Evolutionary conservation across 2,888 invertebrate species (phyloP).

Genomic region (Agrilus mali): DNA sequence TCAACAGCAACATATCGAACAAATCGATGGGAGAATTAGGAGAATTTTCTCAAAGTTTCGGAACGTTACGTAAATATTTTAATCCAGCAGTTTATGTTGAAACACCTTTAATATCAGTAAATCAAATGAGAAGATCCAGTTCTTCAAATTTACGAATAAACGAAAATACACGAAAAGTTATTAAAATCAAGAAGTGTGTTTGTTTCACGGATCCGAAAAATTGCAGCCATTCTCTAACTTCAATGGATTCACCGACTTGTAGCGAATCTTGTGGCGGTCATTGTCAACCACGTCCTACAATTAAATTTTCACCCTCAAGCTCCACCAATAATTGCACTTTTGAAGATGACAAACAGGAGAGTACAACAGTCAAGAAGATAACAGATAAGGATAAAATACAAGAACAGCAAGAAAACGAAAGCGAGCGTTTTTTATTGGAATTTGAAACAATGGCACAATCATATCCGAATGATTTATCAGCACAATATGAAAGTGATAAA

Average conservation of each 20-base stretch:
- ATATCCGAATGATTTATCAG: background rate
- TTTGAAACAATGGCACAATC: too few relatives aligned
- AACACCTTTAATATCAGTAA: constrained; percentile 15
- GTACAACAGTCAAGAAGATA: background rate
- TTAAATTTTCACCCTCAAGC: constrained; percentile 1
- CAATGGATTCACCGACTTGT: too few relatives aligned
- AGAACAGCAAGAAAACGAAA: background rate
- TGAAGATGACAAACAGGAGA: background rate
- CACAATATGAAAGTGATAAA: constrained; percentile 18
- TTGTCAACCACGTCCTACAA: background rate
- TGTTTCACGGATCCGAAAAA: constrained; percentile 17
- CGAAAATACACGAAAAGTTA: constrained; percentile 11
- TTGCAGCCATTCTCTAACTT: background rate
- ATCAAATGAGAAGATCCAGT: constrained; percentile 9
- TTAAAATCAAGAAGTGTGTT: constrained; percentile 21
- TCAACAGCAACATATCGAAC: too few relatives aligned
- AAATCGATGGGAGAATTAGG: too few relatives aligned
- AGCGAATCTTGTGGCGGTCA: background rate
- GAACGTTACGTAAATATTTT: constrained; percentile 34
- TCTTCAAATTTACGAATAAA: constrained; percentile 12
- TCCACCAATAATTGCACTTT: background rate
- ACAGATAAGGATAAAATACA: background rate
- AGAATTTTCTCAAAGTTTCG: background rate
- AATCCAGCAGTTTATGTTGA: constrained; percentile 50
- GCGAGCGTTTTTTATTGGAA: too few relatives aligned